A percentile compares a stretch with the other conserved stretches of the same genome.
Conservation (phyloP, 2,888 invertebrate genomes). For the Agriopis leucophaearia region DNA sequence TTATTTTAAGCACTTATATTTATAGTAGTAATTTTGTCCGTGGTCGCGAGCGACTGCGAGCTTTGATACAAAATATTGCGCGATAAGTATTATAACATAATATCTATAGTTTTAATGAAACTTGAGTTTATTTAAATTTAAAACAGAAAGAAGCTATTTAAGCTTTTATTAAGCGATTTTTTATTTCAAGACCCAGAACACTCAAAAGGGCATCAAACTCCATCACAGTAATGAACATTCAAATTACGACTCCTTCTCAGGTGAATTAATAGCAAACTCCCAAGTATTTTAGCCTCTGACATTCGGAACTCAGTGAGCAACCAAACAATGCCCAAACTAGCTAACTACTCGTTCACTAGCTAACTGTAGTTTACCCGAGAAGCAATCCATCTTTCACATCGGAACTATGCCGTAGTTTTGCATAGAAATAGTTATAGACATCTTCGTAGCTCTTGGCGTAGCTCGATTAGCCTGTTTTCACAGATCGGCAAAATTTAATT, state of each 20-base stretch:
- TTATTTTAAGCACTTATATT: no score
- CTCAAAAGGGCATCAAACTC: no score
- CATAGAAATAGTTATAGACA: constrained; percentile 1
- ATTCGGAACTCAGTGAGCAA: not conserved
- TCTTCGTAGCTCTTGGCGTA: not conserved
- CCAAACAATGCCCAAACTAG: constrained; percentile 10
- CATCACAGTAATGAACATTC: not conserved
- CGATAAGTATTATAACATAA: no score
- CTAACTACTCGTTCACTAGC: not conserved
- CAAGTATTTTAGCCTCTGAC: constrained; percentile 8
- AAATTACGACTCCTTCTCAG: not conserved
- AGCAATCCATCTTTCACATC: constrained; percentile 18
- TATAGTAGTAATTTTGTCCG: no score
- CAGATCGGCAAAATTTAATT: not conserved
- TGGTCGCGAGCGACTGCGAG: no score
- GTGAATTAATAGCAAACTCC: not conserved
- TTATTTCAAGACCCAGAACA: no score
- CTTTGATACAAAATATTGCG: no score
- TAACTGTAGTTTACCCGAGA: not conserved
- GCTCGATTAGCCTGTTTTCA: no score
- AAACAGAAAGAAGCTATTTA: no score
- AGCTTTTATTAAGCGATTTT: no score
- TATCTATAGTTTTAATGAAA: no score
- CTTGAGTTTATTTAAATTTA: no score
- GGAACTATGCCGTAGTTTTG: constrained; percentile 12